phyloP scores from a whole-genome alignment of 2,113 vertebrate genomes.

The Megaleporinus macrocephalus region DNA sequence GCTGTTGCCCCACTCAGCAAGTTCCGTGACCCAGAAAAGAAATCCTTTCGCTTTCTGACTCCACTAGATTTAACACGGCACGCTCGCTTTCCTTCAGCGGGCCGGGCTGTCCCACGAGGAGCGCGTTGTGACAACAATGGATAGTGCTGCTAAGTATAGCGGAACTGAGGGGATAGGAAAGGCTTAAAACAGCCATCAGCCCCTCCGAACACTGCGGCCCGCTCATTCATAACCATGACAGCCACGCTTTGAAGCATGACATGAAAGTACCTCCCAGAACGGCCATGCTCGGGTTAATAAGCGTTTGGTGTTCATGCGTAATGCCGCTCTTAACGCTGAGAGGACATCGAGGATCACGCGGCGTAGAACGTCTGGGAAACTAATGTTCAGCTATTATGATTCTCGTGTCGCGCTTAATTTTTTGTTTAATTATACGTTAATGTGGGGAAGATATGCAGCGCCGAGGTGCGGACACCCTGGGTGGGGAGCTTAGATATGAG shows the following conservation, averaged over 20 bases:
- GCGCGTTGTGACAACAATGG: slow-evolving; percentile 65
- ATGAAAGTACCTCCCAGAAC: slow-evolving; percentile 52
- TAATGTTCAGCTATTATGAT: neutral
- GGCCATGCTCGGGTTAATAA: slow-evolving; percentile 52
- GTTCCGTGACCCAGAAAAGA: slow-evolving; percentile 76
- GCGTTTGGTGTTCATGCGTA: slow-evolving; percentile 54
- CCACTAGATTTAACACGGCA: slow-evolving; percentile 60
- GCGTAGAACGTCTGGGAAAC: neutral
- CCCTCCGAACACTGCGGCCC: slow-evolving; percentile 30
- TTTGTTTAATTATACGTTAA: slow-evolving; percentile 28
- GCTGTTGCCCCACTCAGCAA: slow-evolving; percentile 64
- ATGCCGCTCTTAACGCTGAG: slow-evolving; percentile 47
- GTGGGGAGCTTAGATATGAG: neutral
- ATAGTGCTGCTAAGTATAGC: slow-evolving; percentile 72
- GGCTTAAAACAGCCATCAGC: slow-evolving; percentile 61
- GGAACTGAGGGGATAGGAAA: slow-evolving; percentile 54
- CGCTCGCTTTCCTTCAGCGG: slow-evolving; percentile 50
- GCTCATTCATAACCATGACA: slow-evolving; percentile 44
- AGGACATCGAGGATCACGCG: neutral
- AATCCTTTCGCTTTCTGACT: slow-evolving; percentile 55
- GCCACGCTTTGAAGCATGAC: slow-evolving; percentile 54
- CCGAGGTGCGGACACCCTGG: neutral
- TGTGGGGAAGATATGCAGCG: slow-evolving; percentile 14
- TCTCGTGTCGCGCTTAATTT: neutral
- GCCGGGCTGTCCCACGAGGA: slow-evolving; percentile 55